These are phyloP conservation scores for Limnephilus marmoratus DNA, from an alignment of 2,888 invertebrate genomes.

Conservation along the genomic window DNA sequence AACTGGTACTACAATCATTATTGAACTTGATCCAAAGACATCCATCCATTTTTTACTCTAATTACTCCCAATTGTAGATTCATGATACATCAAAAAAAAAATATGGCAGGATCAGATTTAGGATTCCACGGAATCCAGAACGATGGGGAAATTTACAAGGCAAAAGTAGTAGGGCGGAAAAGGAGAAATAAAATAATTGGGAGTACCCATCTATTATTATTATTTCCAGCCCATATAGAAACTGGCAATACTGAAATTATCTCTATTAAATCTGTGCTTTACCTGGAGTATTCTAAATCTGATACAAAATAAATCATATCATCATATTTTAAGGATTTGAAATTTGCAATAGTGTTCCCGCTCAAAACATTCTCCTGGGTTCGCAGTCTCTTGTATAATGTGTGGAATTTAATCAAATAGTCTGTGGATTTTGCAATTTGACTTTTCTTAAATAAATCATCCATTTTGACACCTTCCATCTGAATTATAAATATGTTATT, in stretches of 20 bases:
- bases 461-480: conserved; percentile 20
- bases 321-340: conserved; percentile 40
- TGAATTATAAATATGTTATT: not conserved
- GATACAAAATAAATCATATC: conserved; percentile 32
- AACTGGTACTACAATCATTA: not conserved
- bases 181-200: not conserved
- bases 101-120: too few relatives aligned
- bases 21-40: not conserved
- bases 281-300: conserved; percentile 45
- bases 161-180: not conserved
- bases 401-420: conserved; percentile 43
- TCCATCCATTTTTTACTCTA: not conserved
- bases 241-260: not conserved
- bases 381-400: conserved; percentile 31
- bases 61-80: not conserved
- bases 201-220: too few relatives aligned
- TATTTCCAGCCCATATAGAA: too few relatives aligned
- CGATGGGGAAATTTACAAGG: too few relatives aligned
- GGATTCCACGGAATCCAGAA: too few relatives aligned
- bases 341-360: conserved; percentile 8
- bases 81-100: not conserved
- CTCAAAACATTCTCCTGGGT: conserved; percentile 53
- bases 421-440: conserved; percentile 50
- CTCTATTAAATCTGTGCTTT: not conserved
- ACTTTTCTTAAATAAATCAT: conserved; percentile 39